phyloP scores from a whole-genome alignment of 2,888 invertebrate genomes.

The Aleiodes alternator region DNA sequence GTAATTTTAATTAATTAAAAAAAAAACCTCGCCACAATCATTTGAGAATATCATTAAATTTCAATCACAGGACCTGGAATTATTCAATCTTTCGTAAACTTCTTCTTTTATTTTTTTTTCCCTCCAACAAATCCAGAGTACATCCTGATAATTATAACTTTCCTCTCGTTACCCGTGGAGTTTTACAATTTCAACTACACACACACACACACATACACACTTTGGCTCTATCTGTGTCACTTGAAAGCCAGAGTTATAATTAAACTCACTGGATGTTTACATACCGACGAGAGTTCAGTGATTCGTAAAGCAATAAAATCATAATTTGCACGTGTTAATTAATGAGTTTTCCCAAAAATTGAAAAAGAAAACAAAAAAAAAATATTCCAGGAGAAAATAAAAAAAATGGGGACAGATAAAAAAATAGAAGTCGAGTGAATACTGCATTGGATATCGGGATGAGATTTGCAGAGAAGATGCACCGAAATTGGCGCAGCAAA shows the following conservation, averaged over 20 bases:
- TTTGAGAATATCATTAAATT: constrained; percentile 12
- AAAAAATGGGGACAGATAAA: neutral
- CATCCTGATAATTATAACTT: constrained; percentile 54
- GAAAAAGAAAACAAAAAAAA: constrained; percentile 22
- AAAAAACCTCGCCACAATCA: constrained; percentile 7
- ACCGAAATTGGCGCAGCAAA: constrained; percentile 21
- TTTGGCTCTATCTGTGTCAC: neutral
- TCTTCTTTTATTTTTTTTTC: neutral
- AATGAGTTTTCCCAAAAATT: constrained; percentile 21
- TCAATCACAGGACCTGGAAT: neutral
- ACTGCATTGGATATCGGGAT: constrained; percentile 15
- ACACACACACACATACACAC: no score
- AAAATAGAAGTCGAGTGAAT: constrained; percentile 30
- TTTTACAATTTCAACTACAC: constrained; percentile 42
- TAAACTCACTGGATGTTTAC: constrained; percentile 39
- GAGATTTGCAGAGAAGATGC: constrained; percentile 32
- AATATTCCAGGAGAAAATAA: no score
- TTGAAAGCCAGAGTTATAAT: constrained; percentile 49
- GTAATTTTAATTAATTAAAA: no score
- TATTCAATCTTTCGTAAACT: neutral
- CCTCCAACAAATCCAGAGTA: constrained; percentile 6
- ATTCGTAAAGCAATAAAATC: constrained; percentile 26
- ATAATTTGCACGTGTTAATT: neutral
- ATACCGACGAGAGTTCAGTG: constrained; percentile 16
- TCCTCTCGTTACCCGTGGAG: constrained; percentile 47